A percentile compares a stretch with the other conserved stretches of the same genome.
These are phyloP conservation scores for Eleginops maclovinus DNA, from an alignment of 2,113 vertebrate species.

Conservation along the genomic window DNA sequence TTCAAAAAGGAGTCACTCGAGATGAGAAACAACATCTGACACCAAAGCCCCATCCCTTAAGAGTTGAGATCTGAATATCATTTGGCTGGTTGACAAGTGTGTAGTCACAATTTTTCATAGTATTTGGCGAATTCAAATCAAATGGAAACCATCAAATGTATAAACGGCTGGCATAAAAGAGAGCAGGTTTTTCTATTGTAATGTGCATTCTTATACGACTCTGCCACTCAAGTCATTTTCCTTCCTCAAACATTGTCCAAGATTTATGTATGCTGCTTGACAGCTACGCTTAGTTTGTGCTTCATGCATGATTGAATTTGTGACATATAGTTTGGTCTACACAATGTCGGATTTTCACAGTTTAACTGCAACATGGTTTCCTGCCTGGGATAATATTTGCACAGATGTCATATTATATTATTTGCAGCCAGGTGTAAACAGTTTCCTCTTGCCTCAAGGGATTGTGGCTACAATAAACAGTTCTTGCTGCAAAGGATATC, in stretches of 20 bases:
- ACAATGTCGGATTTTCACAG: conserved; percentile 10
- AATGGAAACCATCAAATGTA: conserved; percentile 26
- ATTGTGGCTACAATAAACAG: conserved; percentile 17
- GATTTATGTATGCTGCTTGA: conserved; percentile 30
- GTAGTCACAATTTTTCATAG: neutral
- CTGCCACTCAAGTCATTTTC: neutral
- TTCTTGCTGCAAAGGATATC: conserved; percentile 26
- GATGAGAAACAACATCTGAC: conserved; percentile 22
- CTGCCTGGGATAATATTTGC: conserved; percentile 5
- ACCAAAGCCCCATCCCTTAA: conserved; percentile 8
- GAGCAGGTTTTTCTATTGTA: conserved; percentile 1
- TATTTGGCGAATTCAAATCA: conserved; percentile 32
- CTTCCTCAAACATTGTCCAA: neutral
- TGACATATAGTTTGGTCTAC: conserved; percentile 6
- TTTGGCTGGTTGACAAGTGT: conserved; percentile 9
- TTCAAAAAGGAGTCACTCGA: conserved; percentile 14
- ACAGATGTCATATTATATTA: conserved; percentile 12
- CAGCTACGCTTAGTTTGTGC: conserved; percentile 18
- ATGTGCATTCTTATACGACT: conserved; percentile 6
- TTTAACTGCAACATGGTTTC: conserved; percentile 13
- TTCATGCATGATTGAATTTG: neutral
- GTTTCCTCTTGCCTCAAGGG: conserved; percentile 1
- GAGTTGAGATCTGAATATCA: conserved; percentile 1
- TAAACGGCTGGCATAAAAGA: neutral
- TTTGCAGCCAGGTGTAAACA: conserved; percentile 15